These are phyloP conservation scores for Dendrolimus kikuchii DNA, from an alignment of 1,140 invertebrate species.

Conservation along the genomic window DNA sequence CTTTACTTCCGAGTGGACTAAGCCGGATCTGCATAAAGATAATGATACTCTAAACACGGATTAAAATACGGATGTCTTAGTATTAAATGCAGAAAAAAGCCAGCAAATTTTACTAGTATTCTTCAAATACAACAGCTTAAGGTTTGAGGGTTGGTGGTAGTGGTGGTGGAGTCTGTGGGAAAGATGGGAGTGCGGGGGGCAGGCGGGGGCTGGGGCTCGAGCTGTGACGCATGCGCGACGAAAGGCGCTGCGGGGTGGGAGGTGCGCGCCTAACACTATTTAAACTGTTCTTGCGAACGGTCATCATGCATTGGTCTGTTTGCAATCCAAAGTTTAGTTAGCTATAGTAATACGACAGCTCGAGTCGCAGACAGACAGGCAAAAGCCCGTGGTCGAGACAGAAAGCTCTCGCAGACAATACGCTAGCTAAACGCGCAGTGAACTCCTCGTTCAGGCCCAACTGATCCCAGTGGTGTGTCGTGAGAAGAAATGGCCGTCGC, in stretches of 20 bases:
- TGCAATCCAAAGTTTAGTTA: conserved; percentile 70
- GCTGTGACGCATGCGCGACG: conserved; percentile 59
- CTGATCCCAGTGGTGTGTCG: conserved; percentile 46
- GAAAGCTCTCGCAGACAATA: conserved; percentile 65
- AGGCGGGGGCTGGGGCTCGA: conserved; percentile 27
- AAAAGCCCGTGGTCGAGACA: conserved; percentile 69
- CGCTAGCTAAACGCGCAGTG: conserved; percentile 70
- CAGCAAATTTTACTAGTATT: too few species aligned
- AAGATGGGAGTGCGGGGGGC: conserved; percentile 21
- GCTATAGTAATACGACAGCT: conserved; percentile 68
- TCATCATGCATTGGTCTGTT: conserved; percentile 72
- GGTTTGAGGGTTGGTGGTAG: conserved; percentile 18
- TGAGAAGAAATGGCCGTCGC: conserved; percentile 82
- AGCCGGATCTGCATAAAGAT: too few species aligned
- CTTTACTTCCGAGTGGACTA: too few species aligned
- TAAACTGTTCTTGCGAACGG: conserved; percentile 68
- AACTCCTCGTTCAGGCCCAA: conserved; percentile 61
- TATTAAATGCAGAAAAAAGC: too few species aligned
- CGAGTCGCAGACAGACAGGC: conserved; percentile 70
- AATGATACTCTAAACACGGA: too few species aligned
- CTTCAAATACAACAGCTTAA: neutral
- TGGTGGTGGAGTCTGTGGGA: conserved; percentile 15
- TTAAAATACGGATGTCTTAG: too few species aligned
- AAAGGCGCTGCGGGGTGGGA: conserved; percentile 53
- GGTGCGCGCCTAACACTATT: conserved; percentile 66